Evolutionary conservation across 2,113 vertebrate genomes (phyloP), one percentile per base, ranked within the genome.

Genomic region (Choloepus hoffmanni): DNA sequence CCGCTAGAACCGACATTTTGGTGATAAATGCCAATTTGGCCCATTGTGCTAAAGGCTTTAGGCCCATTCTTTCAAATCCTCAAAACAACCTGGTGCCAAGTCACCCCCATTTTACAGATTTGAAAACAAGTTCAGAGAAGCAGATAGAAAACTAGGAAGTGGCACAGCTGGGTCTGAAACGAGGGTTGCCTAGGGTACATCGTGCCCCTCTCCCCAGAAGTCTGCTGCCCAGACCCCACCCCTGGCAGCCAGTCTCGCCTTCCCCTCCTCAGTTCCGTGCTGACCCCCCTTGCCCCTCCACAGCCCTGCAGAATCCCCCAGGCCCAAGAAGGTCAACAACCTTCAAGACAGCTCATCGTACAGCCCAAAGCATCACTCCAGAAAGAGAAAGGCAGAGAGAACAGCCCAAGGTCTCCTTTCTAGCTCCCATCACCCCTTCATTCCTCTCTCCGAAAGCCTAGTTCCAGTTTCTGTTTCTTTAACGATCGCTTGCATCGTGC

Each of bases 1-100:
- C 21, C 8, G 6, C 0, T 4, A 21, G 0, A 18, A 5, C 58
- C 40, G 4, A 19, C 11, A 12, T 15, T 48, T 63, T 8, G 1
- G 15, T 2, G 8, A n/a, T 8, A 21, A 67, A 67, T 24, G 4
- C 48, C 21, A 30, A 73, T 2, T 28, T 7, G 14, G 14, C 60
- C 18, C 60, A 3, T 26, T 5, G 15, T 45, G 13, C 40, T 48
- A 13, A 7, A 0, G 28, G 45, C 26, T 68, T 40, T 23, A 7
- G 7, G n/a, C 53, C 43, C n/a, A 6, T 3, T 33, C 40, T 30
- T 40, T 43, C 58, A 8, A 13, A 50, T 30, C 50, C 53, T n/a
- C 16, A 26, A 14, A 43, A 58, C 19, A 2, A 7, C 55, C 1
- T 15, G 26, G n/a, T 8, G 10, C 60, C 11, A 86, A 12, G 50